A percentile compares a stretch with the other conserved stretches of the same genome.
These are phyloP conservation scores for Drosophila robusta DNA, from an alignment of 2,888 invertebrate species.

Conservation along the genomic window DNA sequence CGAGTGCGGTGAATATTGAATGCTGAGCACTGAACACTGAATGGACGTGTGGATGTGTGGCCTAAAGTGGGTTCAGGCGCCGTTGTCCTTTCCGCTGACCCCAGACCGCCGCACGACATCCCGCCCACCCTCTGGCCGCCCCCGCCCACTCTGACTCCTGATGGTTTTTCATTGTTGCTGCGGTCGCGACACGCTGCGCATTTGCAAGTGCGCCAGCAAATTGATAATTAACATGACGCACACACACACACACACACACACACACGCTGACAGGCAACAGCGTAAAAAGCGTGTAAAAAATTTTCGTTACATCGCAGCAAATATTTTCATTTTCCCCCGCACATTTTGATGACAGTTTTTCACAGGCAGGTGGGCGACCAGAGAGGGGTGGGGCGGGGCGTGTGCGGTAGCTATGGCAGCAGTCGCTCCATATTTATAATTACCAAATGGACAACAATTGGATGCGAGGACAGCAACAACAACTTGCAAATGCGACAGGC, in stretches of 20 bases:
- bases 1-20: conserved; percentile 39
- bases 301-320: conserved; percentile 54
- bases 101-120: conserved; percentile 13
- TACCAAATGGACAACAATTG: conserved; percentile 81
- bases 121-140: background rate
- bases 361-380: conserved; percentile 21
- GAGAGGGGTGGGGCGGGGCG: background rate
- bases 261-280: conserved; percentile 49
- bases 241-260: conserved; percentile 33
- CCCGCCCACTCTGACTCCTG: conserved; percentile 38
- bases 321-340: conserved; percentile 52
- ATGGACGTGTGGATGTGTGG: conserved; percentile 25
- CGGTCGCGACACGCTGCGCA: conserved; percentile 80
- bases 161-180: conserved; percentile 81
- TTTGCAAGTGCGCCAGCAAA: conserved; percentile 58
- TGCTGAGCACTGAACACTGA: conserved; percentile 9
- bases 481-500: conserved; percentile 40
- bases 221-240: conserved; percentile 77
- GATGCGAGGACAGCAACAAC: conserved; percentile 47
- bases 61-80: conserved; percentile 66
- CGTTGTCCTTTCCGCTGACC: conserved; percentile 53
- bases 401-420: conserved; percentile 62
- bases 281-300: conserved; percentile 36
- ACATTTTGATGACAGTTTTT: conserved; percentile 76
- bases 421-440: conserved; percentile 78